A percentile compares a stretch with the other conserved stretches of the same genome.
Conservation (phyloP, 2,888 invertebrate genomes). For the Tillus elongatus region DNA sequence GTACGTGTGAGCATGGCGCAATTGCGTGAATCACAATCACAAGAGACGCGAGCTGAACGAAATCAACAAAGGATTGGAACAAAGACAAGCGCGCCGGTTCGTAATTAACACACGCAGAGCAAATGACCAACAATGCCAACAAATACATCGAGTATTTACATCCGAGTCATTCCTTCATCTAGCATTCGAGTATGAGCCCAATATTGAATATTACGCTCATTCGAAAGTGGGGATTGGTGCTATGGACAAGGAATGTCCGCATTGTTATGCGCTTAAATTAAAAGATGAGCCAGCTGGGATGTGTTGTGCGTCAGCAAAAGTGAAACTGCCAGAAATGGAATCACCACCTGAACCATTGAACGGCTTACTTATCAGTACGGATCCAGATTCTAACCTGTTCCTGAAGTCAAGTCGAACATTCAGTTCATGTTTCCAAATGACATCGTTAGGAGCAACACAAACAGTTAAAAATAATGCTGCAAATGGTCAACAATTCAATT, state of each 20-base stretch:
- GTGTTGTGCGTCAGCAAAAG: slow-evolving; percentile 22
- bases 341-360: slow-evolving; percentile 23
- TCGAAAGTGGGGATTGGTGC: slow-evolving; percentile 22
- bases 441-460: too few relatives aligned
- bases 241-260: slow-evolving; percentile 18
- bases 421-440: too few relatives aligned
- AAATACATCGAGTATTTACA: slow-evolving; percentile 22
- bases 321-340: slow-evolving; percentile 18
- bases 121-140: slow-evolving; percentile 22
- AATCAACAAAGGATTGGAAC: too few relatives aligned
- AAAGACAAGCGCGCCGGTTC: too few relatives aligned
- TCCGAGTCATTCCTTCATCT: slow-evolving; percentile 21
- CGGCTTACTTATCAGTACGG: slow-evolving; percentile 21
- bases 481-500: slow-evolving; percentile 5
- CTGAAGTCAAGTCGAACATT: slow-evolving; percentile 22
- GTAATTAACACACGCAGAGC: too few relatives aligned
- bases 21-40: too few relatives aligned
- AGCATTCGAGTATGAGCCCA: slow-evolving; percentile 25
- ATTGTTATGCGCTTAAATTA: slow-evolving; percentile 24
- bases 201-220: slow-evolving; percentile 28
- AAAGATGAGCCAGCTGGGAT: slow-evolving; percentile 23
- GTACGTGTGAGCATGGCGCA: too few relatives aligned
- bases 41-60: too few relatives aligned
- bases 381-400: slow-evolving; percentile 23
- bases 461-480: too few relatives aligned